These are phyloP conservation scores for Microchrysa polita DNA, from an alignment of 2,888 invertebrate genomes.

Conservation along the genomic window DNA sequence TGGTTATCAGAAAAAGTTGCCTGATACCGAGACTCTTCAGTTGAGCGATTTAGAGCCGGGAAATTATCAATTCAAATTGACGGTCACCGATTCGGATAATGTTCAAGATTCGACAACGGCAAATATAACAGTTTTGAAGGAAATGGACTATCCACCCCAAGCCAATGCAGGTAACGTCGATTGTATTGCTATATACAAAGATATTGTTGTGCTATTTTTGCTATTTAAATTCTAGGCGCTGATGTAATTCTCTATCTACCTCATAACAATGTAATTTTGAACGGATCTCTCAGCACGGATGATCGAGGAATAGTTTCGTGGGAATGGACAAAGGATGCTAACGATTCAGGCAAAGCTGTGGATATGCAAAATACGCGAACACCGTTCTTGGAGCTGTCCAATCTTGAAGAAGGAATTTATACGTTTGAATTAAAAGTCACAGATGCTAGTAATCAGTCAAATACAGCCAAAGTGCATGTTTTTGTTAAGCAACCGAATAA, in stretches of 20 bases:
- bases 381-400: constrained; percentile 86
- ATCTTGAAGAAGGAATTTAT: constrained; percentile 93
- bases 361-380: constrained; percentile 96
- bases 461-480: constrained; percentile 88
- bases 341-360: constrained; percentile 88
- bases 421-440: constrained; percentile 93
- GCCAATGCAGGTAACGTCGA: constrained; percentile 86
- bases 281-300: constrained; percentile 91
- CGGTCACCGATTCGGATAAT: constrained; percentile 91
- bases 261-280: constrained; percentile 84
- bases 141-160: constrained; percentile 93
- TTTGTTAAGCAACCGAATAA: constrained; percentile 92
- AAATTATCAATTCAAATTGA: constrained; percentile 89
- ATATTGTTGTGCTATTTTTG: not conserved
- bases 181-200: too few relatives aligned
- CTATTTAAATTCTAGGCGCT: constrained; percentile 69
- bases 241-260: constrained; percentile 91
- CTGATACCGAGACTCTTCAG: constrained; percentile 84
- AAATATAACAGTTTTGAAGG: constrained; percentile 88
- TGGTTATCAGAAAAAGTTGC: constrained; percentile 82
- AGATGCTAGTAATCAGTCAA: constrained; percentile 88
- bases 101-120: constrained; percentile 86
- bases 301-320: constrained; percentile 93
- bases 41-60: constrained; percentile 88
- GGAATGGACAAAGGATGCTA: constrained; percentile 94